Conservation (phyloP, 2,888 invertebrate species). For the Periphyllus acericola region DNA sequence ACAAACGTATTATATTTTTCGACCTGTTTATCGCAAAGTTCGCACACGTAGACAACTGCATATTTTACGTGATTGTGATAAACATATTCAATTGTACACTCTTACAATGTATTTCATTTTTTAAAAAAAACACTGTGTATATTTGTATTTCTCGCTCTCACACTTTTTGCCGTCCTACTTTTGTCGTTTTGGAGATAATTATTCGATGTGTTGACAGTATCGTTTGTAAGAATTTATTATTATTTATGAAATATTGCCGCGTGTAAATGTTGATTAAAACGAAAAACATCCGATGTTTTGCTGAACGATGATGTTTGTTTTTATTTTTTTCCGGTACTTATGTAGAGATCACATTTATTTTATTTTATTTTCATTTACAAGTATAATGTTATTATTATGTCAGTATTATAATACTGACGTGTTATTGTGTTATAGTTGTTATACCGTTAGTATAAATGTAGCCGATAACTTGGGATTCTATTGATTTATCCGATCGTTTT, state of each 20-base stretch:
- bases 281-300: neutral
- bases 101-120: neutral
- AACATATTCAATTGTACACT: neutral
- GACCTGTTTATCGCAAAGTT: neutral
- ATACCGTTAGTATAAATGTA: neutral
- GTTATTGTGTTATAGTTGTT: neutral
- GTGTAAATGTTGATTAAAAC: neutral
- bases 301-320: neutral
- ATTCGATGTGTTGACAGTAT: neutral
- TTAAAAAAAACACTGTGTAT: neutral
- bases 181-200: neutral
- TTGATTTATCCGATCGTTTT: neutral
- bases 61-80: neutral
- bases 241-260: neutral
- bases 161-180: neutral
- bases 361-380: neutral
- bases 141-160: neutral
- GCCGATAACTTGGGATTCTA: neutral
- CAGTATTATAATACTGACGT: neutral
- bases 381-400: neutral
- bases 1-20: neutral
- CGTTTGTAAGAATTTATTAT: neutral
- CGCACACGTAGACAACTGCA: neutral
- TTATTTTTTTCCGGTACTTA: neutral
- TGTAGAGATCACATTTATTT: neutral